These are phyloP conservation scores for Agrilus planipennis DNA, from an alignment of 1,140 invertebrate genomes.

Conservation along the genomic window DNA sequence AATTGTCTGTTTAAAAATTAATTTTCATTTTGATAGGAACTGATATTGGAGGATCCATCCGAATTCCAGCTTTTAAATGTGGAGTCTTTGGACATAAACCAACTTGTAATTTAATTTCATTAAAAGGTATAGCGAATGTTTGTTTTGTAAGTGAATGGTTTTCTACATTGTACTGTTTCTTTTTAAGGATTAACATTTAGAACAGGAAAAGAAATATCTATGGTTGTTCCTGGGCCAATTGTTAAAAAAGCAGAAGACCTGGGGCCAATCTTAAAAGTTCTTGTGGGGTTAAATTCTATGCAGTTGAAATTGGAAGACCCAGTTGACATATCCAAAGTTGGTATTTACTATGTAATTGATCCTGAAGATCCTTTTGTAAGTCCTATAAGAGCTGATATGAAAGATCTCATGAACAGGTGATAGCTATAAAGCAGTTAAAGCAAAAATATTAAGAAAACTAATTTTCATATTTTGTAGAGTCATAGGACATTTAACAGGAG, in stretches of 20 bases:
- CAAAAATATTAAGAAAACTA: background rate
- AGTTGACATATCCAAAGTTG: constrained; percentile 55
- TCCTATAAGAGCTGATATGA: constrained; percentile 36
- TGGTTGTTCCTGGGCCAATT: constrained; percentile 66
- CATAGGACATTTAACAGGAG: constrained; percentile 19
- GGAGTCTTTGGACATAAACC: constrained; percentile 90
- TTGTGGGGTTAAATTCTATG: constrained; percentile 41
- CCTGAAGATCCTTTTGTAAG: constrained; percentile 55
- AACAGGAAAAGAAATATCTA: constrained; percentile 41
- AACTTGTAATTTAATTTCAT: constrained; percentile 35
- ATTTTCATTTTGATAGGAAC: constrained; percentile 34
- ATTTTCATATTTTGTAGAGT: constrained; percentile 16
- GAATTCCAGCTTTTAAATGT: constrained; percentile 91
- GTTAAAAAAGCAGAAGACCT: constrained; percentile 65
- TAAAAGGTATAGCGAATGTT: constrained; percentile 14
- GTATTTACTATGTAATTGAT: constrained; percentile 67
- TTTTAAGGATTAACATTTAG: constrained; percentile 47
- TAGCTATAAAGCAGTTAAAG: background rate
- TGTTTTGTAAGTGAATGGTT: background rate
- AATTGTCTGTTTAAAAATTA: background rate
- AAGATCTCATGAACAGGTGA: constrained; percentile 1
- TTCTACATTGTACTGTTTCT: background rate
- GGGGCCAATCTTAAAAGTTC: constrained; percentile 51
- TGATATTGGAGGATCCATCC: constrained; percentile 90
- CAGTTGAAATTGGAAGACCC: constrained; percentile 33